Evolutionary conservation across 2,113 vertebrate species (phyloP).

Genomic region (Drymodes brunneopygia): DNA sequence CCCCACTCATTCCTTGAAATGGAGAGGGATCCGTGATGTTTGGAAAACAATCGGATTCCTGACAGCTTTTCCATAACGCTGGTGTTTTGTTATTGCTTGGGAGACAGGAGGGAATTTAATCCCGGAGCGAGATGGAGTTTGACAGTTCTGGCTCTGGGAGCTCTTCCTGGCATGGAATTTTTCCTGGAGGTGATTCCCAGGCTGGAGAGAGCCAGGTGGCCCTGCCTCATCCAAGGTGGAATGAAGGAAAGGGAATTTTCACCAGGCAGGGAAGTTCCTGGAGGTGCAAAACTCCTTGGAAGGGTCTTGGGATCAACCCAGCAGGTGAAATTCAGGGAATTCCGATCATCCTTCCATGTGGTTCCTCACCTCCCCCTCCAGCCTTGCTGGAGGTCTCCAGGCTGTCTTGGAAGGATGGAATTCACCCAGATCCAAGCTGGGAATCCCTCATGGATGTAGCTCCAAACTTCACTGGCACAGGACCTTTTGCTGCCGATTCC

Average conservation of each 20-base stretch:
- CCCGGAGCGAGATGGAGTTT: not conserved
- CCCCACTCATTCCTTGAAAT: conserved; percentile 25
- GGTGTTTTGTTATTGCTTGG: not conserved
- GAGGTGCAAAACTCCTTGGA: not conserved
- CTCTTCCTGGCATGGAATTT: not conserved
- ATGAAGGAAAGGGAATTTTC: not conserved
- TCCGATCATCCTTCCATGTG: fast-evolving
- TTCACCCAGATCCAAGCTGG: not conserved
- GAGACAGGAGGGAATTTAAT: not conserved
- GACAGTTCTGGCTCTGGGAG: not conserved
- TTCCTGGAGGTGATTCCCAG: not conserved
- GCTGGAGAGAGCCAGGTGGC: not conserved
- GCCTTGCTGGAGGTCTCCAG: no score
- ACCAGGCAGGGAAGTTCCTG: fast-evolving
- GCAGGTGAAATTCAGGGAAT: not conserved
- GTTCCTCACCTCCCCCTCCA: not conserved
- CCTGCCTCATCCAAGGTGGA: not conserved
- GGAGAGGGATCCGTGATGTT: conserved; percentile 12
- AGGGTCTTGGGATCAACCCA: not conserved
- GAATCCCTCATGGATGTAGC: fast-evolving
- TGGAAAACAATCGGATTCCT: not conserved
- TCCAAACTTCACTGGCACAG: not conserved
- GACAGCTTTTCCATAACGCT: not conserved
- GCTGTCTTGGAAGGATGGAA: not conserved
- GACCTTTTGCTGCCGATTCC: fast-evolving